Conservation (phyloP, 2,888 invertebrate genomes). For the Tetranychus truncatus region DNA sequence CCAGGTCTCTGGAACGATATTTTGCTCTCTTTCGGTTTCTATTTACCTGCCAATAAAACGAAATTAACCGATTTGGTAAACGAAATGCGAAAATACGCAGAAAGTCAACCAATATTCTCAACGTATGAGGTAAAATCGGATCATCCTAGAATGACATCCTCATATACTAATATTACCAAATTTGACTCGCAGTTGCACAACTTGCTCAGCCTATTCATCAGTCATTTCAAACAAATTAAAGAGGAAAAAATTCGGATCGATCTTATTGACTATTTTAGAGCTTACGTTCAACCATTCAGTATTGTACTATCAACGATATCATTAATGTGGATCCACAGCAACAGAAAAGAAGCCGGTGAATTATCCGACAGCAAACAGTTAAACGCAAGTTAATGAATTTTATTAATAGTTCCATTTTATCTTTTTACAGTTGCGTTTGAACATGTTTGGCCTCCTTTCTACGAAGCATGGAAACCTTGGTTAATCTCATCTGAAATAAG, state of each 20-base stretch:
- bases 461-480: constrained; percentile 19
- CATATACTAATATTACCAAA: not conserved
- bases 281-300: constrained; percentile 15
- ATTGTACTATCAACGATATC: constrained; percentile 15
- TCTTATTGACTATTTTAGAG: constrained; percentile 19
- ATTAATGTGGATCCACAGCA: constrained; percentile 20
- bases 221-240: constrained; percentile 3
- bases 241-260: constrained; percentile 13
- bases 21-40: constrained; percentile 21
- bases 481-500: constrained; percentile 14
- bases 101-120: constrained; percentile 20
- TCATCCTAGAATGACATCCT: not conserved
- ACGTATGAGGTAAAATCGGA: constrained; percentile 15
- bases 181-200: constrained; percentile 9
- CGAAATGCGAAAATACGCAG: constrained; percentile 18
- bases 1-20: constrained; percentile 21
- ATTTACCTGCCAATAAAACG: constrained; percentile 8
- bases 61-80: constrained; percentile 10
- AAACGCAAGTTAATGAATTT: not conserved
- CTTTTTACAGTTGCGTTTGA: constrained; percentile 8
- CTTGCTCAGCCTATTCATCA: constrained; percentile 7
- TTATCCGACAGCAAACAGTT: not conserved
- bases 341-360: constrained; percentile 5
- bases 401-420: not conserved
- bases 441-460: constrained; percentile 16